phyloP scores from a whole-genome alignment of 2,888 invertebrate species.

The Hyposoter didymator region DNA sequence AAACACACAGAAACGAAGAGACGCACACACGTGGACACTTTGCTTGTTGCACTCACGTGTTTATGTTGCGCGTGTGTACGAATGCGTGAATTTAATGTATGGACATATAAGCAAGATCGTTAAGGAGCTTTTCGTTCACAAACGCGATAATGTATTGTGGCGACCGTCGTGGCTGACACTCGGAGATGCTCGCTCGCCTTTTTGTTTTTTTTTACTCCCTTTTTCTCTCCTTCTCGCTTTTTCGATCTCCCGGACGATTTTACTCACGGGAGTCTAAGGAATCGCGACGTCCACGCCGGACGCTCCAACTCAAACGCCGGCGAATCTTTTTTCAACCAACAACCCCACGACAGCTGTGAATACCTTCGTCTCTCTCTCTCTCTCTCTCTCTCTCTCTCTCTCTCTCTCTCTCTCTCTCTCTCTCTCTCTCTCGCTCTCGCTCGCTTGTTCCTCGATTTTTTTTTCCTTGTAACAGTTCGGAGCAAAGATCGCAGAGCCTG shows the following conservation, averaged over 20 bases:
- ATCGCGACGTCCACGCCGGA: slow-evolving; percentile 2
- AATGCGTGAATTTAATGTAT: slow-evolving; percentile 1
- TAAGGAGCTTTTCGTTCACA: slow-evolving; percentile 47
- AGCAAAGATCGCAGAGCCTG: slow-evolving; percentile 49
- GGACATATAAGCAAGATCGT: slow-evolving; percentile 8
- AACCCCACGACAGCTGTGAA: slow-evolving; percentile 38
- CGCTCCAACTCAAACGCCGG: background rate
- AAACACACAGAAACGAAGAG: slow-evolving; percentile 4
- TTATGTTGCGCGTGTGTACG: slow-evolving; percentile 17
- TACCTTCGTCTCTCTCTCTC: slow-evolving; percentile 8
- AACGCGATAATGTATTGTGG: slow-evolving; percentile 63
- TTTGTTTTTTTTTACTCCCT: slow-evolving; percentile 31
- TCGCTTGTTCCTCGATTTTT: slow-evolving; percentile 1
- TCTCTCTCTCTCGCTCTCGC: slow-evolving; percentile 40
- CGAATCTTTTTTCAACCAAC: slow-evolving; percentile 1
- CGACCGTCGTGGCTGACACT: slow-evolving; percentile 57
- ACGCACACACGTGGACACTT: slow-evolving; percentile 39
- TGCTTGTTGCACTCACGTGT: slow-evolving; percentile 34
- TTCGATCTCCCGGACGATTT: slow-evolving; percentile 23
- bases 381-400: slow-evolving; percentile 39
- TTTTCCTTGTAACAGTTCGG: slow-evolving; percentile 20
- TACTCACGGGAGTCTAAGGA: slow-evolving; percentile 2
- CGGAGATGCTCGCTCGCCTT: slow-evolving; percentile 45
- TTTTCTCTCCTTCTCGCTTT: slow-evolving; percentile 13
- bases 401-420: slow-evolving; percentile 18